phyloP scores from a whole-genome alignment of 2,888 invertebrate genomes.

The Enoplolaimus lenunculus region DNA sequence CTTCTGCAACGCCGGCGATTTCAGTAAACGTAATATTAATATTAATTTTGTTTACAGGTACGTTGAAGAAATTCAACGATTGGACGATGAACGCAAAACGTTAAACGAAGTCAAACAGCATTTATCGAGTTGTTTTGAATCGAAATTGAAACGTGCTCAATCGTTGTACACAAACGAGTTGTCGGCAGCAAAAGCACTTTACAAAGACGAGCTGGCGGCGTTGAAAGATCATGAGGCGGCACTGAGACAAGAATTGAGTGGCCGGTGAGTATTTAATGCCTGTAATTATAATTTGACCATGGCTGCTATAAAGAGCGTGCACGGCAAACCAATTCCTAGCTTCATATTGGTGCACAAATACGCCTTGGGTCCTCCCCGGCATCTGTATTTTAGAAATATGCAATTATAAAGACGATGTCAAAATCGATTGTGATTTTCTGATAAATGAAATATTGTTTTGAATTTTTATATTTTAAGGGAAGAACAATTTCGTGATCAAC shows the following conservation, averaged over 20 bases:
- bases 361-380: too few relatives aligned
- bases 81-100: conserved; percentile 39
- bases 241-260: conserved; percentile 35
- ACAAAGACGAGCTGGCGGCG: conserved; percentile 36
- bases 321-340: too few relatives aligned
- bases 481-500: conserved; percentile 39
- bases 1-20: background rate
- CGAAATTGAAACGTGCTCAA: conserved; percentile 38
- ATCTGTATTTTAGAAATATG: background rate
- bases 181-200: conserved; percentile 38
- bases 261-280: conserved; percentile 32
- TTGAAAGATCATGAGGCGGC: conserved; percentile 38
- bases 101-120: conserved; percentile 36
- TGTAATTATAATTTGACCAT: background rate
- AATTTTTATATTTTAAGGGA: conserved; percentile 30
- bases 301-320: too few relatives aligned
- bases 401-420: background rate
- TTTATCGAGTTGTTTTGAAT: conserved; percentile 39
- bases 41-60: conserved; percentile 30
- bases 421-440: background rate
- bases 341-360: too few relatives aligned
- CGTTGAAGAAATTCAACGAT: conserved; percentile 36
- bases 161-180: conserved; percentile 36
- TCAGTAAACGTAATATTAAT: background rate
- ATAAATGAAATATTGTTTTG: background rate